A percentile compares a stretch with the other conserved stretches of the same genome.
These are phyloP conservation scores for Pocota personata DNA, from an alignment of 2,888 invertebrate species.

Conservation along the genomic window DNA sequence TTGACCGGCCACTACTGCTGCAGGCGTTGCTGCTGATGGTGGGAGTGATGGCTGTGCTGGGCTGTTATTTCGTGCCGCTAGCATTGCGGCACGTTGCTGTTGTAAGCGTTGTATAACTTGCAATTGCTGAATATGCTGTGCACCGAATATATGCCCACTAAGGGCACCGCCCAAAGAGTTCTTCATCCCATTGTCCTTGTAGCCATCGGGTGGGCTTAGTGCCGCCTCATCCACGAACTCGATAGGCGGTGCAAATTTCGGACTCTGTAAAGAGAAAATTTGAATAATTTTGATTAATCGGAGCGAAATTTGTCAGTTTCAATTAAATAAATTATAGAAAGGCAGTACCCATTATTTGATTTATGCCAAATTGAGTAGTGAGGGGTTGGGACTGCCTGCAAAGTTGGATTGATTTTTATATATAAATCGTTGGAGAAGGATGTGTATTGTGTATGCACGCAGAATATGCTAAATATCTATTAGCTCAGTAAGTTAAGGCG, in stretches of 20 bases:
- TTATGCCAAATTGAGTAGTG: background rate
- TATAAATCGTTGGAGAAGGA: too few relatives aligned
- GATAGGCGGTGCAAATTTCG: constrained; percentile 87
- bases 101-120: constrained; percentile 87
- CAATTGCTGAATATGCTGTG: constrained; percentile 86
- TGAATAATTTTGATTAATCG: background rate
- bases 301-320: background rate
- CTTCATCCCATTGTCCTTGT: constrained; percentile 92
- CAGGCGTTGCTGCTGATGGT: constrained; percentile 71
- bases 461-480: too few relatives aligned
- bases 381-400: too few relatives aligned
- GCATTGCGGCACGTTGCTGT: constrained; percentile 84
- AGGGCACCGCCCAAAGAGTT: constrained; percentile 85
- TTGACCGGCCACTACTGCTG: constrained; percentile 45
- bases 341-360: background rate
- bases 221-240: constrained; percentile 92
- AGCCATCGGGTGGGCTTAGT: constrained; percentile 94
- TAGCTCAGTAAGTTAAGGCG: too few relatives aligned
- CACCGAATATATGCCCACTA: constrained; percentile 86
- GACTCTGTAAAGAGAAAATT: constrained; percentile 81
- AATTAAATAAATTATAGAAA: constrained; percentile 30
- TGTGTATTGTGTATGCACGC: too few relatives aligned
- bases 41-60: constrained; percentile 76
- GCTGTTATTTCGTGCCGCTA: constrained; percentile 82
- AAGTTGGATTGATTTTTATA: too few relatives aligned